Conservation (phyloP, 2,797 vertebrate genomes). For the Setipinna tenuifilis region DNA sequence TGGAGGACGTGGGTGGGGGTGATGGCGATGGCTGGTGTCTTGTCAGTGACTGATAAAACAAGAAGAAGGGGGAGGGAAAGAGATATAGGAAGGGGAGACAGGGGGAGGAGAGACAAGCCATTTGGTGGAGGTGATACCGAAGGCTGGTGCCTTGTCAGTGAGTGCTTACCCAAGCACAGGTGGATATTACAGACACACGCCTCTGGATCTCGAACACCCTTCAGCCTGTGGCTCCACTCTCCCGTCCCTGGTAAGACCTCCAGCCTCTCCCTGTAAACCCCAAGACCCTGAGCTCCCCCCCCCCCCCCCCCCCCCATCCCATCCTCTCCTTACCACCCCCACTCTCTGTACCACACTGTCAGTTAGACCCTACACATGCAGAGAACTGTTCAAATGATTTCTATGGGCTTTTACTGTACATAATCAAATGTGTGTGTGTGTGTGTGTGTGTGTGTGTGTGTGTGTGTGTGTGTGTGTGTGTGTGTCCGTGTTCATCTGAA, state of each 20-base stretch:
- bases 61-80: too few species aligned
- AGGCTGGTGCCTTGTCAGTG: too few species aligned
- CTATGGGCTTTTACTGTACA: too few species aligned
- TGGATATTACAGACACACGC: conserved; percentile 2
- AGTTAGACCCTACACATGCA: background rate
- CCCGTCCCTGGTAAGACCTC: background rate
- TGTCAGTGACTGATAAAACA: too few species aligned
- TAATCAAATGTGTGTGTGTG: background rate
- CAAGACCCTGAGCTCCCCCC: background rate
- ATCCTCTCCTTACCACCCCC: conserved; percentile 40
- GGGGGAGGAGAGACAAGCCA: too few species aligned
- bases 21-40: too few species aligned
- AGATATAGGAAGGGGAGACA: too few species aligned
- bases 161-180: background rate
- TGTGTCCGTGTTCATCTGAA: background rate
- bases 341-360: background rate
- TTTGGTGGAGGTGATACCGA: too few species aligned
- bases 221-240: background rate
- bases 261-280: background rate
- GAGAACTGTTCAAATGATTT: background rate
- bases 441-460: conserved; percentile 21
- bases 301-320: conserved; percentile 31
- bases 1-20: background rate
- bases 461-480: background rate
- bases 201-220: background rate